Evolutionary conservation across 2,113 vertebrate species (phyloP), one percentile per base, ranked within the genome.

Genomic region (Sturnira hondurensis): DNA sequence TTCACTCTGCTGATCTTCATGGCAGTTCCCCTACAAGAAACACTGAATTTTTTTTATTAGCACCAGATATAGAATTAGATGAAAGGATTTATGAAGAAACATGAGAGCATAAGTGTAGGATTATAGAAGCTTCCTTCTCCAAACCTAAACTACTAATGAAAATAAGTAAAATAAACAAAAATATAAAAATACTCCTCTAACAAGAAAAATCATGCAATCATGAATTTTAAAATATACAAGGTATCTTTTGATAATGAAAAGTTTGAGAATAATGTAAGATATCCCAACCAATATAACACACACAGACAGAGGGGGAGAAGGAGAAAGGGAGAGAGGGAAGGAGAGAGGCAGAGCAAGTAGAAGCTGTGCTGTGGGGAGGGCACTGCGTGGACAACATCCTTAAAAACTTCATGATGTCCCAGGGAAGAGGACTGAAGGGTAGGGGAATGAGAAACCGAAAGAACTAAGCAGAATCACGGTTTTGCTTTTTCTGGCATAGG

Each of bases 11-110:
- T 82, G 17, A 71, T 77, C 19, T 50, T 67, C 65, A 77, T 22
- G 65, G 76, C 15, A 90, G 13, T 80, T 95, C 20, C 85, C 61
- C 41, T 67, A n/a, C 20, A 96, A 82, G 73, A 78, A 93, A 91
- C 3, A 58, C 11, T 31, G 12, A 12, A 45, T 77, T 70, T 4
- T 58, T 58, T 58, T 86, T 28, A 67, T 86, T 31, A 89, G 6
- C 2, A 81, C 63, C n/a, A 78, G 19, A 45, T 76, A 89, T 0
- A 65, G 36, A 71, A 83, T 78, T 86, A 73, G 31, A 76, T 65
- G 93, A 91, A 63, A 89, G 17, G n/a, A 82, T 6, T 80, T 87
- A 77, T 5, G 26, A 86, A 20, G n/a, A 93, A 86, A 86, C 0
- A n/a, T 31, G 28, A 28, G 5, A 82, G 26, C 93, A 9, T 83